phyloP scores from a whole-genome alignment of 2,888 invertebrate genomes.

The Agrochola lychnidis region DNA sequence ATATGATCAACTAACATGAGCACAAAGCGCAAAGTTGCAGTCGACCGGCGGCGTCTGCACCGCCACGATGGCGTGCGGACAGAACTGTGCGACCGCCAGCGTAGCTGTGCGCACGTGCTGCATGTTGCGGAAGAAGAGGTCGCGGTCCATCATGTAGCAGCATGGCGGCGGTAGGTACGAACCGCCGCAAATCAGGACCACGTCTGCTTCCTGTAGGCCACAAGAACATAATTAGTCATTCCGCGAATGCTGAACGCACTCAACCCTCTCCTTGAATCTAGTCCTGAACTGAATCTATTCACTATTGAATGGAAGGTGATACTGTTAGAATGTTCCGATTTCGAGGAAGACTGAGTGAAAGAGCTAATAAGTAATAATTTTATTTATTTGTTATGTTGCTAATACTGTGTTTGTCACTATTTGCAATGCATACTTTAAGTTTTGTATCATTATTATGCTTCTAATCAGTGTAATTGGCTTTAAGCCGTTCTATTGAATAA shows the following conservation, averaged over 20 bases:
- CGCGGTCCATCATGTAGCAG: slow-evolving; percentile 80
- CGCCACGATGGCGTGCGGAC: slow-evolving; percentile 83
- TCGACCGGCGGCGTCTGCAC: slow-evolving; percentile 87
- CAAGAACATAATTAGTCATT: background rate
- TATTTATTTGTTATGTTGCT: too few relatives aligned
- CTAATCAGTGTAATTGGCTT: too few relatives aligned
- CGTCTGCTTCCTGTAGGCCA: slow-evolving; percentile 79
- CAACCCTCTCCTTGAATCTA: background rate
- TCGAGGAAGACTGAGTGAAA: too few relatives aligned
- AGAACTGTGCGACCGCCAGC: slow-evolving; percentile 81
- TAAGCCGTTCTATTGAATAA: too few relatives aligned
- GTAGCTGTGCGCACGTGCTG: slow-evolving; percentile 79
- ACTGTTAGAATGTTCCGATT: too few relatives aligned
- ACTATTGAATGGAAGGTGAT: too few relatives aligned
- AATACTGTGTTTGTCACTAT: too few relatives aligned
- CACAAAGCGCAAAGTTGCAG: slow-evolving; percentile 82
- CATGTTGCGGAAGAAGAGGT: slow-evolving; percentile 84
- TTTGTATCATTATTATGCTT: too few relatives aligned
- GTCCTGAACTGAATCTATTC: background rate
- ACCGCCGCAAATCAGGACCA: slow-evolving; percentile 86
- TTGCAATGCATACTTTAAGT: too few relatives aligned
- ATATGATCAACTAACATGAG: slow-evolving; percentile 76
- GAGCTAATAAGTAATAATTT: too few relatives aligned
- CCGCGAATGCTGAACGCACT: background rate
- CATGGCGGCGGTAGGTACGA: slow-evolving; percentile 78